These are phyloP conservation scores for Helogale parvula DNA, from an alignment of 2,113 vertebrate genomes.

Conservation along the genomic window DNA sequence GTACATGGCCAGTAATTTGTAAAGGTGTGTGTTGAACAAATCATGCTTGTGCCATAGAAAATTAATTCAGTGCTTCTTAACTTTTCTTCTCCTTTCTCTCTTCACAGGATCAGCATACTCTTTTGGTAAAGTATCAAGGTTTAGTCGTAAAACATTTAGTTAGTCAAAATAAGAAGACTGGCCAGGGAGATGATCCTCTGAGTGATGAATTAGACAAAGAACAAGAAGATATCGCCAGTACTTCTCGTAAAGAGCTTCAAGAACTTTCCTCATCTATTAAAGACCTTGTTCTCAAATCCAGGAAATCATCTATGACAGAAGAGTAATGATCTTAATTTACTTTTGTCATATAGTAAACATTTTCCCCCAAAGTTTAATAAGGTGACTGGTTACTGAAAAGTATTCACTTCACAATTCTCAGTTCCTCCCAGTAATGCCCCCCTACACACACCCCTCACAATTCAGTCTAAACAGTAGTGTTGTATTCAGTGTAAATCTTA, in stretches of 20 bases:
- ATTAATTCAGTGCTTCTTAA: not conserved
- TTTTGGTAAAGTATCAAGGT: slow-evolving; percentile 92
- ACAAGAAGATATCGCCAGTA: slow-evolving; percentile 82
- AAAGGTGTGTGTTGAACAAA: not conserved
- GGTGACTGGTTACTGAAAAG: slow-evolving; percentile 3
- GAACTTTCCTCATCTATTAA: slow-evolving; percentile 90
- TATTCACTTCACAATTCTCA: not conserved
- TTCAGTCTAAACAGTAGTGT: slow-evolving; percentile 11
- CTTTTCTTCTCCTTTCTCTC: slow-evolving; percentile 53
- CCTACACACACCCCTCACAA: not conserved
- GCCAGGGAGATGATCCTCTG: slow-evolving; percentile 81
- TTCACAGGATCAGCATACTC: slow-evolving; percentile 92
- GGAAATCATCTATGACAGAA: slow-evolving; percentile 90
- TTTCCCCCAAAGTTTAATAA: slow-evolving; percentile 17
- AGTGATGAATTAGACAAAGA: slow-evolving; percentile 76
- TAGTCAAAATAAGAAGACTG: slow-evolving; percentile 89
- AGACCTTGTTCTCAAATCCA: slow-evolving; percentile 91
- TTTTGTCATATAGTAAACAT: slow-evolving; percentile 35
- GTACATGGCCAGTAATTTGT: not conserved
- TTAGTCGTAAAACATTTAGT: slow-evolving; percentile 96
- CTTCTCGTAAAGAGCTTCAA: slow-evolving; percentile 88
- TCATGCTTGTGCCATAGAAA: not conserved
- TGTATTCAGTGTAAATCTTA: slow-evolving; percentile 46
- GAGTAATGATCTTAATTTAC: slow-evolving; percentile 84
- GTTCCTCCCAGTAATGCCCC: too few relatives aligned